These are phyloP conservation scores for Rotaria macrura DNA, from an alignment of 2,888 invertebrate genomes.

Conservation along the genomic window DNA sequence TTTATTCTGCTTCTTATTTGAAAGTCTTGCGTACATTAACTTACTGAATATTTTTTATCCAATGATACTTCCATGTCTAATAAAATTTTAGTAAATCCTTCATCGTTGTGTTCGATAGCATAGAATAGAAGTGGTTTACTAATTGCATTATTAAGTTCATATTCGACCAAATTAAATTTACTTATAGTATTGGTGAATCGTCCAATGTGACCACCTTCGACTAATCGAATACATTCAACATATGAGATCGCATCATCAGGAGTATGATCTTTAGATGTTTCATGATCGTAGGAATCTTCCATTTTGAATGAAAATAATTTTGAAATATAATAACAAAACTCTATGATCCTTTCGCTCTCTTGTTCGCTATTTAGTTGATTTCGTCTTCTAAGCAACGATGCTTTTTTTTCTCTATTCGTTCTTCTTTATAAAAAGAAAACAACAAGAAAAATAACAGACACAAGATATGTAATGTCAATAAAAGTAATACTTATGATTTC, in stretches of 20 bases:
- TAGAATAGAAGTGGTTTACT: slow-evolving; percentile 33
- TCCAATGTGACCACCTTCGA: neutral
- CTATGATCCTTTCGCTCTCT: neutral
- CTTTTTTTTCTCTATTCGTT: neutral
- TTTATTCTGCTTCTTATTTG: neutral
- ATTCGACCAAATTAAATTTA: neutral
- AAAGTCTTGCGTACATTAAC: neutral
- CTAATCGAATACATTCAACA: neutral
- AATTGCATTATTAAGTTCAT: neutral
- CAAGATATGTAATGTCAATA: neutral
- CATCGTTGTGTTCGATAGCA: slow-evolving; percentile 26
- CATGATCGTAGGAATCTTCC: neutral
- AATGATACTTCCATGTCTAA: slow-evolving; percentile 30
- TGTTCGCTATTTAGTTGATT: neutral
- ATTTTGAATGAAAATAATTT: neutral
- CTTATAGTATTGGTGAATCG: neutral
- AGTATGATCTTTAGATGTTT: neutral
- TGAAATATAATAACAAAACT: neutral
- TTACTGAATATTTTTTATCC: slow-evolving; percentile 25
- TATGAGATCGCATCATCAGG: neutral
- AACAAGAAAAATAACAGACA: no score
- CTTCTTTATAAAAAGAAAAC: neutral
- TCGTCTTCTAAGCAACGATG: neutral
- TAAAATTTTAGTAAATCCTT: slow-evolving; percentile 13
- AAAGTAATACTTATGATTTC: neutral